Base-by-base conservation (phyloP, 1,140 invertebrate species). In the Macrobrachium rosenbergii region DNA sequence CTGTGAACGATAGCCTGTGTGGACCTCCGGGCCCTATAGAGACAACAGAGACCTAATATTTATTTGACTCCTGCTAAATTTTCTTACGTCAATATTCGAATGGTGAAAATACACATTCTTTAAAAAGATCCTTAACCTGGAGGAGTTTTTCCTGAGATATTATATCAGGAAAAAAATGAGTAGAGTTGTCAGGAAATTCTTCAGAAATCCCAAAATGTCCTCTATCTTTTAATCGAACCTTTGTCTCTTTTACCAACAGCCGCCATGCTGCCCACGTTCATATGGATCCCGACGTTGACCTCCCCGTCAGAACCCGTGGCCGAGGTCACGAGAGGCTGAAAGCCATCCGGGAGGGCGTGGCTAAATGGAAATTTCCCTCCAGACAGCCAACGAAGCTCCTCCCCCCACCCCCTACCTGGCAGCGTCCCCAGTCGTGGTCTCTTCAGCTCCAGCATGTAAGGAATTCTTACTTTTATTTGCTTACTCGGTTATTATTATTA, bases 301-400 rank as follows among this genome's bases (percentile, higher is more conserved):
- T 69, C 11, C 17, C 72, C 37, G 12, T 12, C 59, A 28, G 82
- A 11, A 28, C 72, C 23, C 58, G 62, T 11, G 82, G 73, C 2
- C 82, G 69, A 7, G 82, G 60, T 23, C 73, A 59, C 28, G 73
- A 64, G 23, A 73, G 19, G 82, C 45, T 62, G 19, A 12, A 52
- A 19, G 82, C 76, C 60, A 63, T 84, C 0, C 59, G 69, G 23
- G 82, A 84, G 60, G 82, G 82, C 43, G 82, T 84, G 73, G 28
- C 75, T 2, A 59, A 60, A 10, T 84, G 82, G 82, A 84, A 73
- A 37, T 84, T 84, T 43, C 82, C 82, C 28, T 37, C 82, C 73
- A 60, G 82, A 17, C 43, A 58, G 12, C 75, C 60, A 6, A 19
- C 75, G 11, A 73, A 75, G 19, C 75, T 62, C 17, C 82, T n/a